A percentile compares a stretch with the other conserved stretches of the same genome.
phyloP scores from a whole-genome alignment of 2,888 invertebrate genomes.

The Apamea sordens region DNA sequence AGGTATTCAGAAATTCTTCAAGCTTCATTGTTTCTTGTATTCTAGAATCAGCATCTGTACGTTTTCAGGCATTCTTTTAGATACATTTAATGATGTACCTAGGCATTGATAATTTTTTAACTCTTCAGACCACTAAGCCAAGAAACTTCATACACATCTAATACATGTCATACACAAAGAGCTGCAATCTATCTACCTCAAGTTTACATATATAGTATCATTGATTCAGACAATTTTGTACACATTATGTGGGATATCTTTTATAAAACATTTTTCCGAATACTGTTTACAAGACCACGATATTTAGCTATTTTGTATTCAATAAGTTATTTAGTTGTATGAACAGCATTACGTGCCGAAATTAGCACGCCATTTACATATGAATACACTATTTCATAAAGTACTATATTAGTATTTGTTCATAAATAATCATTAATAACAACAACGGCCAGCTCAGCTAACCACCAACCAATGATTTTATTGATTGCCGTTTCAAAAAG shows the following conservation, averaged over 20 bases:
- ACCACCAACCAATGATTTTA: not conserved
- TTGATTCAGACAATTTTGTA: not conserved
- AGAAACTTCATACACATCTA: not conserved
- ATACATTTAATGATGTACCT: not conserved
- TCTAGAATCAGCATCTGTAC: conserved; percentile 16
- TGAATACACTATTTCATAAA: not conserved
- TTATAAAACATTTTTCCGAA: not conserved
- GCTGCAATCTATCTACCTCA: not conserved
- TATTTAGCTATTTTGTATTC: not conserved
- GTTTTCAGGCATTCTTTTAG: not conserved
- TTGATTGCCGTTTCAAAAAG: conserved; percentile 3
- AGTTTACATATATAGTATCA: not conserved
- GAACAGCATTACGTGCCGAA: not conserved
- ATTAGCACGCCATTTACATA: not conserved
- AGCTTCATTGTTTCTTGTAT: conserved; percentile 11
- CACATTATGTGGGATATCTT: not conserved
- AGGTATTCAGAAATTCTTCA: conserved; percentile 25
- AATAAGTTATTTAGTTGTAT: not conserved
- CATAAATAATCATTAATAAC: conserved; percentile 13
- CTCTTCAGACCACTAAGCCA: not conserved
- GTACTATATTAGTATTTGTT: too few relatives aligned
- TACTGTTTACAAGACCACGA: not conserved
- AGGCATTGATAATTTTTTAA: not conserved
- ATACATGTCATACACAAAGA: not conserved
- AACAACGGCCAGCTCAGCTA: not conserved